These are phyloP conservation scores for Lordiphosa clarofinis DNA, from an alignment of 1,140 invertebrate genomes.

Conservation along the genomic window DNA sequence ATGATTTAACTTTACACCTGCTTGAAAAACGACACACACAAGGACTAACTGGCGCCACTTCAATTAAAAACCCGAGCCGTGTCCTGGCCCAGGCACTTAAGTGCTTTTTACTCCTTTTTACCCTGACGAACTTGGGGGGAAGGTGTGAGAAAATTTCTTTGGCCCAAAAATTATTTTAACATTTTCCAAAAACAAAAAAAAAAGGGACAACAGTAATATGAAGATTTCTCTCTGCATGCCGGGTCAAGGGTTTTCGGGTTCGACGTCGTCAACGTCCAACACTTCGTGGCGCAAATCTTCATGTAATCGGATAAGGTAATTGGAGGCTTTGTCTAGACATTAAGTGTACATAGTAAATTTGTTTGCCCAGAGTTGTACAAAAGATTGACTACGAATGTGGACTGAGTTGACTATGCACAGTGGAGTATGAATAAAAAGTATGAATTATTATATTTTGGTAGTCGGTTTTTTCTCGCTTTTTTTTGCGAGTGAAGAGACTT, in stretches of 20 bases:
- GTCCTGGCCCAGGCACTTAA: constrained; percentile 65
- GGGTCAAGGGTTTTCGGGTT: constrained; percentile 51
- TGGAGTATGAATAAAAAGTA: constrained; percentile 8
- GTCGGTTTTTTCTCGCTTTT: too few species aligned
- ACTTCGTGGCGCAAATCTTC: constrained; percentile 73
- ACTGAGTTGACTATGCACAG: constrained; percentile 27
- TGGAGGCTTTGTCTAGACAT: constrained; percentile 80
- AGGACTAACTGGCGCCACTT: constrained; percentile 55
- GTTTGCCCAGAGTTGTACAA: constrained; percentile 39
- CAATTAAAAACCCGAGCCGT: constrained; percentile 67
- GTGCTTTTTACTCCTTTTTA: constrained; percentile 57
- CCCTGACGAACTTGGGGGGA: background rate
- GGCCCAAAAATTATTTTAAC: constrained; percentile 64
- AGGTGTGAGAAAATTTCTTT: constrained; percentile 62
- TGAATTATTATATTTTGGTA: background rate
- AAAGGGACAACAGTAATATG: constrained; percentile 64
- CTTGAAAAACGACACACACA: constrained; percentile 37
- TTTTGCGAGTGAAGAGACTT: too few species aligned
- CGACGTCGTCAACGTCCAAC: constrained; percentile 36
- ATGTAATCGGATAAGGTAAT: constrained; percentile 80
- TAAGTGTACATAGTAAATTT: constrained; percentile 79
- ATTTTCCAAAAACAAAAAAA: constrained; percentile 44
- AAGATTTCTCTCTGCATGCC: constrained; percentile 56
- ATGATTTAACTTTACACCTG: constrained; percentile 80
- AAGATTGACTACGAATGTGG: constrained; percentile 44